Conservation (phyloP, 2,113 vertebrate species). For the Saguinus midas region DNA sequence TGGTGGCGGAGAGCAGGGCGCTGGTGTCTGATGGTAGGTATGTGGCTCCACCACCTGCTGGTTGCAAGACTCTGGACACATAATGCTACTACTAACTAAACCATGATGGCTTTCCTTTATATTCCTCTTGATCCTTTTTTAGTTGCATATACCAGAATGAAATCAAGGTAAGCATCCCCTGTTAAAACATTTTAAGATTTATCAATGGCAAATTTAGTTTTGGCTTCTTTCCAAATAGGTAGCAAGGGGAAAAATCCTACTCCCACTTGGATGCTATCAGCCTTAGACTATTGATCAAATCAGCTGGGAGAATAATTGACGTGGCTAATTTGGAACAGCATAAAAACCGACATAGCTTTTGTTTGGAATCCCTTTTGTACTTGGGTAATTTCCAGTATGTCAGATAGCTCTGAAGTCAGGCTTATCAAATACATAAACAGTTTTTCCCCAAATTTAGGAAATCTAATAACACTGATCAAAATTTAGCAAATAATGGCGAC, state of each 20-base stretch:
- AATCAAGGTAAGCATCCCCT: neutral
- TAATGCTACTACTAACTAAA: neutral
- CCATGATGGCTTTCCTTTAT: neutral
- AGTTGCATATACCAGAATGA: neutral
- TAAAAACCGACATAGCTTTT: neutral
- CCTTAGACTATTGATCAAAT: neutral
- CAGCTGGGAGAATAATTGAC: neutral
- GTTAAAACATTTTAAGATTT: neutral
- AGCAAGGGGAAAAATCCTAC: neutral
- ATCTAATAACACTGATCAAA: conserved; percentile 8
- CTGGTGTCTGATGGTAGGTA: neutral
- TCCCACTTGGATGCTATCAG: neutral
- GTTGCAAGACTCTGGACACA: neutral
- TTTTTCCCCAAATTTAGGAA: conserved; percentile 4
- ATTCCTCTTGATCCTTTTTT: neutral
- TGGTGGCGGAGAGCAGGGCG: neutral
- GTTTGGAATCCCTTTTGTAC: neutral
- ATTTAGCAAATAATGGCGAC: neutral
- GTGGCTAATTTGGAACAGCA: neutral
- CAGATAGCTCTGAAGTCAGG: neutral
- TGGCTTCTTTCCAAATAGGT: neutral
- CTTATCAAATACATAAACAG: neutral
- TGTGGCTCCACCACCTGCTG: too few relatives aligned
- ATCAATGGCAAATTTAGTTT: neutral
- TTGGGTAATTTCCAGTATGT: neutral